A percentile compares a stretch with the other conserved stretches of the same genome.
These are phyloP conservation scores for Leptinotarsa tumamoca DNA, from an alignment of 2,888 invertebrate genomes.

Conservation along the genomic window DNA sequence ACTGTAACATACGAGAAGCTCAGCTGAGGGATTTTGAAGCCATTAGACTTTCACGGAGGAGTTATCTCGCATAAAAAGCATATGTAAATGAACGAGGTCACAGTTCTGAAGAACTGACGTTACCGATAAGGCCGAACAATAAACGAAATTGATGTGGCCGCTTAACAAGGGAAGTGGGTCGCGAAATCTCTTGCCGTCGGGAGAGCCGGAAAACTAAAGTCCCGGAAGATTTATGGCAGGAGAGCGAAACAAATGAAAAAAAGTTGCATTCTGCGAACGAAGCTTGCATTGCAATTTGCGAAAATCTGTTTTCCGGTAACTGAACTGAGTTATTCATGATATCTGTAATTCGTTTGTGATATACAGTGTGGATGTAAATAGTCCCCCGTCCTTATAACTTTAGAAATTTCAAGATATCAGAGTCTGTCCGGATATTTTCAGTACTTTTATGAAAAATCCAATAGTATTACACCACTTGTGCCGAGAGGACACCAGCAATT, in stretches of 20 bases:
- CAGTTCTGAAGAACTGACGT: slow-evolving; percentile 7
- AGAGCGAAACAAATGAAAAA: background rate
- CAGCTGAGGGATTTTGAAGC: background rate
- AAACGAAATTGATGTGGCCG: slow-evolving; percentile 6
- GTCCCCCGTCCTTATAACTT: no score
- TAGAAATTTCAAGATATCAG: no score
- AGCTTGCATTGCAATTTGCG: background rate
- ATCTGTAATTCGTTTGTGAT: no score
- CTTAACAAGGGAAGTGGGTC: slow-evolving; percentile 17
- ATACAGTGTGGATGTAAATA: no score
- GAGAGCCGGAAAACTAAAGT: slow-evolving; percentile 2
- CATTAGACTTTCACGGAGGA: background rate
- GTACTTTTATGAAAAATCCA: no score
- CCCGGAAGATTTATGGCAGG: background rate
- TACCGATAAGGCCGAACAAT: slow-evolving; percentile 22
- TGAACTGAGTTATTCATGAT: background rate
- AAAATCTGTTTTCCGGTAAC: background rate
- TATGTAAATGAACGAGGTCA: slow-evolving; percentile 17
- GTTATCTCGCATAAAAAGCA: slow-evolving; percentile 2
- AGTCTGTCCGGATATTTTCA: no score
- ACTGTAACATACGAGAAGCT: background rate
- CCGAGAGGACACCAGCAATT: no score
- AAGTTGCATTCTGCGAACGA: background rate
- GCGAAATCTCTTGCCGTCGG: slow-evolving; percentile 4
- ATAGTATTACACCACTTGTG: no score